Evolutionary conservation across 2,888 invertebrate species (phyloP).

Genomic region (Cataglyphis cursor): DNA sequence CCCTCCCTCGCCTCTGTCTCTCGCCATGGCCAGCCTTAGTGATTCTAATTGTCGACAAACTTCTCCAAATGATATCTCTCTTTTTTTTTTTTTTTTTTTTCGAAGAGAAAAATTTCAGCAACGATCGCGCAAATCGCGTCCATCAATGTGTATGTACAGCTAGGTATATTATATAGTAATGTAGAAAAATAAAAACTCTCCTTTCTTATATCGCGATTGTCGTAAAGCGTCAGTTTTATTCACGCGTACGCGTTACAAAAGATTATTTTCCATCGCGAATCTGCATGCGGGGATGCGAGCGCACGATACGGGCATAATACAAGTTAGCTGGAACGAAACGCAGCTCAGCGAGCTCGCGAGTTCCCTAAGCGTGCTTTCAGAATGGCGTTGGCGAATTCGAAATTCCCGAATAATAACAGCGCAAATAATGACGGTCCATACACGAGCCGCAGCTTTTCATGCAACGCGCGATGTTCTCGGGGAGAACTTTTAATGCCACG

Average conservation of each 20-base stretch:
- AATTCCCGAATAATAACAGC: conserved; percentile 65
- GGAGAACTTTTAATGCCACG: conserved; percentile 78
- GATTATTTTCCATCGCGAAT: conserved; percentile 35
- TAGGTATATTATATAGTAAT: background rate
- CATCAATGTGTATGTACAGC: background rate
- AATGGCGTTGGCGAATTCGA: conserved; percentile 43
- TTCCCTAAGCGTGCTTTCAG: conserved; percentile 41
- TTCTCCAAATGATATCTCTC: conserved; percentile 50
- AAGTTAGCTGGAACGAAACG: conserved; percentile 29
- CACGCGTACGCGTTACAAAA: background rate
- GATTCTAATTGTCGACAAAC: conserved; percentile 85
- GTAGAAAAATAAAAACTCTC: background rate
- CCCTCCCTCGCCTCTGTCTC: conserved; percentile 66
- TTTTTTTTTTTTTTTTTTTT: background rate
- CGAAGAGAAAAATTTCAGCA: conserved; percentile 17
- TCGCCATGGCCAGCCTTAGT: conserved; percentile 81
- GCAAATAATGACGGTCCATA: conserved; percentile 49
- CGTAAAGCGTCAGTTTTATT: conserved; percentile 6
- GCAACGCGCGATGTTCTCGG: conserved; percentile 59
- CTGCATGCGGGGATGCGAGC: background rate
- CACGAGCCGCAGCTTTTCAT: conserved; percentile 55
- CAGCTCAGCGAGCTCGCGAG: conserved; percentile 19
- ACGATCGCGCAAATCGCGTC: conserved; percentile 5
- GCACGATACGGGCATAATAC: conserved; percentile 35
- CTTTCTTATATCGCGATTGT: background rate